A percentile compares a stretch with the other conserved stretches of the same genome.
Conservation (phyloP, 2,888 invertebrate genomes). For the Caenorhabditis drosophilae region DNA sequence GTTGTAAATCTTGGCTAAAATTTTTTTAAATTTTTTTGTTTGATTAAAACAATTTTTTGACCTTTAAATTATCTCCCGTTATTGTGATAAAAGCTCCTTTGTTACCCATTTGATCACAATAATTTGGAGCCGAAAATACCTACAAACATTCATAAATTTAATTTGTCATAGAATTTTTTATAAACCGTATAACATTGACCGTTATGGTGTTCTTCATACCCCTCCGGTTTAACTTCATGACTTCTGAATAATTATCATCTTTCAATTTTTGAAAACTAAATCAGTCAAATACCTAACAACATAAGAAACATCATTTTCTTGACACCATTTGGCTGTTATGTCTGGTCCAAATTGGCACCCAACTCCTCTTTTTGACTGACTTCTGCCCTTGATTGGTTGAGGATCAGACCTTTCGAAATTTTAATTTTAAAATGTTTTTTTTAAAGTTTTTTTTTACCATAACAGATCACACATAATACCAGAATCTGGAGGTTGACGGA, state of each 20-base stretch:
- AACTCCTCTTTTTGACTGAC: constrained; percentile 93
- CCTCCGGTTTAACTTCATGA: constrained; percentile 95
- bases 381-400: constrained; percentile 84
- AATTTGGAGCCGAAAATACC: constrained; percentile 97
- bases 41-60: constrained; percentile 1
- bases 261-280: background rate
- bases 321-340: constrained; percentile 85
- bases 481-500: constrained; percentile 94
- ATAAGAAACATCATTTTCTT: constrained; percentile 86
- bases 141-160: constrained; percentile 9
- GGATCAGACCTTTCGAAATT: constrained; percentile 80
- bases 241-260: constrained; percentile 75
- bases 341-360: constrained; percentile 97
- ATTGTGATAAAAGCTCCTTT: constrained; percentile 95
- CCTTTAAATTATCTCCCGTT: constrained; percentile 75
- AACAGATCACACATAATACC: constrained; percentile 97
- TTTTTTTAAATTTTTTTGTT: constrained; percentile 1
- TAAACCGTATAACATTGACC: constrained; percentile 89
- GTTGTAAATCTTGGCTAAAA: constrained; percentile 86
- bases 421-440: background rate
- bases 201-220: constrained; percentile 91
- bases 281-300: constrained; percentile 76
- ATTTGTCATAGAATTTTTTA: constrained; percentile 8
- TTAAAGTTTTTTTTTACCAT: constrained; percentile 76
- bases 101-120: constrained; percentile 93